A percentile compares a stretch with the other conserved stretches of the same genome.
Conservation (phyloP, 2,113 vertebrate species). For the Trichechus manatus region DNA sequence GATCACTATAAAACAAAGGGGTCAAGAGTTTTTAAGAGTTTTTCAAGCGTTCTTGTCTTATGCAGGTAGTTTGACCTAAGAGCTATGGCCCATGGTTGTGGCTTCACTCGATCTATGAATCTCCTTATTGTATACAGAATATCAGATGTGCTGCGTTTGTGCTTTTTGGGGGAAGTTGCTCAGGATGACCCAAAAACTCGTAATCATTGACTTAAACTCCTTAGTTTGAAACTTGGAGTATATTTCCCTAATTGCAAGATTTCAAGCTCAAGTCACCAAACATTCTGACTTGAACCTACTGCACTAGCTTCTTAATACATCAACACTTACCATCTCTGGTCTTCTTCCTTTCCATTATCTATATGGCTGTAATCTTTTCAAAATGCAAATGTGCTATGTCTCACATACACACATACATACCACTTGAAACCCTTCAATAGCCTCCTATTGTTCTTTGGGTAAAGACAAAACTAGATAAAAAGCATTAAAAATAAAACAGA, state of each 20-base stretch:
- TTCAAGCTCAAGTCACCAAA: neutral
- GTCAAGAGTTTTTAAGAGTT: neutral
- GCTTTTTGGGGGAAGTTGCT: neutral
- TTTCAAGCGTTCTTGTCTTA: neutral
- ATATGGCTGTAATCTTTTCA: neutral
- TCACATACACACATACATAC: neutral
- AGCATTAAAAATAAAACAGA: too few relatives aligned
- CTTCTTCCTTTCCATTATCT: neutral
- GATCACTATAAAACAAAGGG: neutral
- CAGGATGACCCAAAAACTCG: neutral
- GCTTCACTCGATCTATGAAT: neutral
- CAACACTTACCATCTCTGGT: neutral
- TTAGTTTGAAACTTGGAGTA: neutral
- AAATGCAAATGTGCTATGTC: neutral
- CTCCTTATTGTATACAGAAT: neutral
- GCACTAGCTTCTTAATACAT: neutral
- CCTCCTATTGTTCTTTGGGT: neutral
- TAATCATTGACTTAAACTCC: neutral
- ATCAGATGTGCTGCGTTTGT: neutral
- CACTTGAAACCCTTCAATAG: neutral
- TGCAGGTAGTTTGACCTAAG: neutral
- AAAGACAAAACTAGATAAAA: neutral
- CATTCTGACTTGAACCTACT: neutral
- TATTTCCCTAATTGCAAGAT: neutral
- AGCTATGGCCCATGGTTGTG: neutral